Conservation (phyloP, 2,113 vertebrate genomes). For the Pterocles burchelli region DNA sequence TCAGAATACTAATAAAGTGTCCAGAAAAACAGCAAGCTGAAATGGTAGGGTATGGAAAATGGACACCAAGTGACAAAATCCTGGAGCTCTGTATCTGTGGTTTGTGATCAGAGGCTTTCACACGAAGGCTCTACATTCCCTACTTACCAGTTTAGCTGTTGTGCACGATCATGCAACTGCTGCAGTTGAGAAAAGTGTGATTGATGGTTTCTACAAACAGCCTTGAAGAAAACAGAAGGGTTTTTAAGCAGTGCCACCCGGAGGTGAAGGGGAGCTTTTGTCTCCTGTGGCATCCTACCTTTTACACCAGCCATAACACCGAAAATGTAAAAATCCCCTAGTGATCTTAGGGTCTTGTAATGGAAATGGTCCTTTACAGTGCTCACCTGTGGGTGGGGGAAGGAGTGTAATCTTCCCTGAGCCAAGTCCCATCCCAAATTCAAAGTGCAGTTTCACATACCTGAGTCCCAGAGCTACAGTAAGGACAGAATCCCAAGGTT, state of each 20-base stretch:
- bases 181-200: fast-evolving
- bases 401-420: background rate
- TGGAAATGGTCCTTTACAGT: background rate
- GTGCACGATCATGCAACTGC: background rate
- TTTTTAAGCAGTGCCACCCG: constrained; percentile 41
- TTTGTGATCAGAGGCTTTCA: background rate
- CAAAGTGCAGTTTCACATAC: background rate
- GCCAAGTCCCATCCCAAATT: background rate
- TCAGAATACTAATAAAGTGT: background rate
- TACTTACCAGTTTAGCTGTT: background rate
- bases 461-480: background rate
- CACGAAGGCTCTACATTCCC: background rate
- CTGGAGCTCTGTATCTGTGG: background rate
- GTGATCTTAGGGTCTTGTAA: background rate
- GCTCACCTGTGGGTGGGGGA: too few relatives aligned
- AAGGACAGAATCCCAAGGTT: background rate
- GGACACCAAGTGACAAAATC: background rate
- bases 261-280: constrained; percentile 5
- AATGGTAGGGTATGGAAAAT: background rate
- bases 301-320: background rate
- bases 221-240: background rate
- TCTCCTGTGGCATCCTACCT: background rate
- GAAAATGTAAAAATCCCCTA: background rate
- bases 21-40: background rate
- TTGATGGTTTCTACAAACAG: background rate